Percentiles rank a stretch among this genome's conserved stretches.
Evolutionary conservation across 2,888 invertebrate genomes (phyloP).

Genomic region (Eucriotettix oculatus): DNA sequence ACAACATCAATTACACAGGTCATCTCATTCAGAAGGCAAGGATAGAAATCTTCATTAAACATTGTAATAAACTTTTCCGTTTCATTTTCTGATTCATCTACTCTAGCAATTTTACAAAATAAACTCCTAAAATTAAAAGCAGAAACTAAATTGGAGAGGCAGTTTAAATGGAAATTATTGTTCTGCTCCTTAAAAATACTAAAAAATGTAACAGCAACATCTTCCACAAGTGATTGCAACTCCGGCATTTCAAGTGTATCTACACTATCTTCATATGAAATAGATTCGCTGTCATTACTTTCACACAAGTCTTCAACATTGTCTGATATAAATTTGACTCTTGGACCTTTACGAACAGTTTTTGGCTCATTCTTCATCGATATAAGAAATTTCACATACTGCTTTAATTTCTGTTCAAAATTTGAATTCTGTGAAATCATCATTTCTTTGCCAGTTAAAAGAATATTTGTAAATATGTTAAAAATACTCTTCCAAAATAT

Average conservation of each 20-base stretch:
- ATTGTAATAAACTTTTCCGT: background rate
- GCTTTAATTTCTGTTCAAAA: too few relatives aligned
- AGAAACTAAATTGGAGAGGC: background rate
- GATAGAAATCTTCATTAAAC: slow-evolving; percentile 24
- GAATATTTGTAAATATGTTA: too few relatives aligned
- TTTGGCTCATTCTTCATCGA: too few relatives aligned
- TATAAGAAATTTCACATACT: too few relatives aligned
- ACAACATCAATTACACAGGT: slow-evolving; percentile 36
- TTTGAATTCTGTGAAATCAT: too few relatives aligned
- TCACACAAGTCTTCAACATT: background rate
- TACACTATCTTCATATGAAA: background rate
- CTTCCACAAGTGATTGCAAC: background rate
- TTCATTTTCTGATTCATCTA: background rate
- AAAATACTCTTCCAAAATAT: too few relatives aligned
- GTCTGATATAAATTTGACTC: background rate
- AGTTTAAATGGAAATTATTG: background rate
- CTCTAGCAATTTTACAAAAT: background rate
- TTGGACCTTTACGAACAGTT: too few relatives aligned
- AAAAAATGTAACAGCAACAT: background rate
- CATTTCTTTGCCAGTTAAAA: too few relatives aligned
- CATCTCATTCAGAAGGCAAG: slow-evolving; percentile 34
- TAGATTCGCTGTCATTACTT: background rate
- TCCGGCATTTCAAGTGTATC: background rate
- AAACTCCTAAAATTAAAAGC: background rate
- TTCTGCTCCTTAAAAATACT: background rate